Evolutionary conservation across 2,888 invertebrate genomes (phyloP).

Genomic region (Stenoptilia bipunctidactyla): DNA sequence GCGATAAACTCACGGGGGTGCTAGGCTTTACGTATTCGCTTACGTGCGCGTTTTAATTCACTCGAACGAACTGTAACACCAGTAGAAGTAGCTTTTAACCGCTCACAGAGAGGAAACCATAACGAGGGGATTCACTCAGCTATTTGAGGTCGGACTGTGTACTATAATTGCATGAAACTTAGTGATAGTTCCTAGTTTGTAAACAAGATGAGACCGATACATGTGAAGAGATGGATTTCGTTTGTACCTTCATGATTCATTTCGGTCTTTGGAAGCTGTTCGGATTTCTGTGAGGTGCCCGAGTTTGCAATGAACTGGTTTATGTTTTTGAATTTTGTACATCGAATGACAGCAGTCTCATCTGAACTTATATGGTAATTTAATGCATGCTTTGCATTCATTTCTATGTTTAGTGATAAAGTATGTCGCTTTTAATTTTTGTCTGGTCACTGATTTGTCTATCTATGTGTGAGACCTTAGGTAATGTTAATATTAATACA

Average conservation of each 20-base stretch:
- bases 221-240: too few species aligned
- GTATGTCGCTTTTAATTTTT: conserved; percentile 1
- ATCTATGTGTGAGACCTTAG: not conserved
- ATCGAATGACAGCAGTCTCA: conserved; percentile 13
- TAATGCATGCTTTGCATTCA: conserved; percentile 7
- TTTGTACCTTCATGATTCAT: too few species aligned
- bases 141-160: conserved; percentile 27
- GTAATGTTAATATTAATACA: not conserved
- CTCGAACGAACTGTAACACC: conserved; percentile 18
- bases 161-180: conserved; percentile 45
- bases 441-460: not conserved
- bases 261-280: not conserved
- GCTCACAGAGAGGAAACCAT: too few species aligned
- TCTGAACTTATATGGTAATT: conserved; percentile 9
- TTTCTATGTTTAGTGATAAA: not conserved
- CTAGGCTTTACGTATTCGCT: conserved; percentile 33
- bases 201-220: conserved; percentile 14
- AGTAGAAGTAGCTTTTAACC: conserved; percentile 28
- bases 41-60: conserved; percentile 22
- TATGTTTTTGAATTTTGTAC: conserved; percentile 5
- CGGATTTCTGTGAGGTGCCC: not conserved
- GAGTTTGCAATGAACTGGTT: not conserved
- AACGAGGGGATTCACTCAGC: too few species aligned
- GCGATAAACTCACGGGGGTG: conserved; percentile 5
- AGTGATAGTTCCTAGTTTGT: conserved; percentile 44